Conservation (phyloP, 1,140 invertebrate genomes). For the Heliconius hewitsoni region DNA sequence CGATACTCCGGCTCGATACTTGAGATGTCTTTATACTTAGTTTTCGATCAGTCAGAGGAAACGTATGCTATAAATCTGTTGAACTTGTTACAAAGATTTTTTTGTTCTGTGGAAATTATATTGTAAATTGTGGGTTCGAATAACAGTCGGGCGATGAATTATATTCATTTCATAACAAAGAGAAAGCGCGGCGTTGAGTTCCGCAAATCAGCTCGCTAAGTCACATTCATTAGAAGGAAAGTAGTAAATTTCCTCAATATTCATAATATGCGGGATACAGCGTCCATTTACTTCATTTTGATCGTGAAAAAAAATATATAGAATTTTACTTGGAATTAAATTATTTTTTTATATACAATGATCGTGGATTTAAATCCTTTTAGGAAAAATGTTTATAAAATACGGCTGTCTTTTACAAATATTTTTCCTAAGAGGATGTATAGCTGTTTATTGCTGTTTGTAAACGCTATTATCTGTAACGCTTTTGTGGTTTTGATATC, state of each 20-base stretch:
- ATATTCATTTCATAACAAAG: not conserved
- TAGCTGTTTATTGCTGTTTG: too few relatives aligned
- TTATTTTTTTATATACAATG: too few relatives aligned
- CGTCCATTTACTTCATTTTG: not conserved
- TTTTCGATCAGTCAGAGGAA: slow-evolving; percentile 4
- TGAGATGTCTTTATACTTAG: slow-evolving; percentile 1
- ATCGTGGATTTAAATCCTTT: too few relatives aligned
- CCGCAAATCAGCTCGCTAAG: not conserved
- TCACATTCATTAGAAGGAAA: not conserved
- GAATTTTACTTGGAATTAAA: too few relatives aligned
- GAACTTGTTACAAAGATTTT: not conserved
- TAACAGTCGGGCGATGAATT: not conserved
- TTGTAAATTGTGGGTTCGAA: not conserved
- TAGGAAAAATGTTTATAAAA: too few relatives aligned
- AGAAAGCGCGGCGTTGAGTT: not conserved
- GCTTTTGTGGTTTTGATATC: too few relatives aligned
- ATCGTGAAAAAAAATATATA: too few relatives aligned
- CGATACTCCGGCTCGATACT: not conserved
- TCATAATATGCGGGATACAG: not conserved
- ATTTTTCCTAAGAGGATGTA: too few relatives aligned
- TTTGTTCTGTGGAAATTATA: not conserved
- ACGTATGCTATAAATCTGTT: not conserved
- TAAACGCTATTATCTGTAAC: too few relatives aligned
- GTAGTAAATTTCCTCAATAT: not conserved
- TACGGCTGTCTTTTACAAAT: too few relatives aligned